Conservation (phyloP, 1,140 invertebrate genomes). For the Zeugodacus cucurbitae region DNA sequence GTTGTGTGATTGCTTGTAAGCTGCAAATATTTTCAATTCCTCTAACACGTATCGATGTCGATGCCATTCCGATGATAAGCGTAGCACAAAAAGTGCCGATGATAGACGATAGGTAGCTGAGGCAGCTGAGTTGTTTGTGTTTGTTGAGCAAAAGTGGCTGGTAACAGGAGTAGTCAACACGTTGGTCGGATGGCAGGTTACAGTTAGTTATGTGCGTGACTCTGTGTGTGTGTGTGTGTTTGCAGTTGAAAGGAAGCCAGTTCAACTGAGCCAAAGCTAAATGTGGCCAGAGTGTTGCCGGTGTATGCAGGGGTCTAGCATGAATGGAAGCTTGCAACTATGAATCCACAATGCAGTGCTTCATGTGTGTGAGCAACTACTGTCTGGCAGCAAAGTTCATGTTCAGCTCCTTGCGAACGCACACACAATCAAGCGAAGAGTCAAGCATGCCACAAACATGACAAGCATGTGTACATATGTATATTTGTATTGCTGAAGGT, state of each 20-base stretch:
- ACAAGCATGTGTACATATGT: not conserved
- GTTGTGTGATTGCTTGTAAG: not conserved
- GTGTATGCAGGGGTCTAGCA: not conserved
- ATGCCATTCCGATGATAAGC: conserved; percentile 1
- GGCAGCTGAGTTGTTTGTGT: conserved; percentile 13
- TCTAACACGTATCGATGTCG: conserved; percentile 27
- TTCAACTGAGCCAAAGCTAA: not conserved
- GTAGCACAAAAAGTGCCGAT: conserved; percentile 14
- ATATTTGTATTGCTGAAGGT: not conserved
- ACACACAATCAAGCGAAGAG: not conserved
- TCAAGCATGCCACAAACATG: conserved; percentile 7
- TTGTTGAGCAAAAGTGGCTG: conserved; percentile 24
- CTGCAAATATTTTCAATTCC: conserved; percentile 16
- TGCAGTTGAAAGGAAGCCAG: not conserved
- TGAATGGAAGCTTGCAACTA: not conserved
- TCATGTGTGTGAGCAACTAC: not conserved
- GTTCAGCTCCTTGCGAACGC: not conserved
- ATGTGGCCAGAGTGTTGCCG: not conserved
- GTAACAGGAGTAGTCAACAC: conserved; percentile 23
- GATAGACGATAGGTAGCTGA: not conserved
- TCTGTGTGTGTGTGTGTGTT: not conserved
- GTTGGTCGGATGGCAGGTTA: conserved; percentile 24
- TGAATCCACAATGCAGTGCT: not conserved
- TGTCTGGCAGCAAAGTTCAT: not conserved
- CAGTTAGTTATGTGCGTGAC: not conserved